A percentile compares a stretch with the other conserved stretches of the same genome.
These are phyloP conservation scores for Cercopithecus mitis DNA, from an alignment of 2,797 vertebrate genomes.

Conservation along the genomic window DNA sequence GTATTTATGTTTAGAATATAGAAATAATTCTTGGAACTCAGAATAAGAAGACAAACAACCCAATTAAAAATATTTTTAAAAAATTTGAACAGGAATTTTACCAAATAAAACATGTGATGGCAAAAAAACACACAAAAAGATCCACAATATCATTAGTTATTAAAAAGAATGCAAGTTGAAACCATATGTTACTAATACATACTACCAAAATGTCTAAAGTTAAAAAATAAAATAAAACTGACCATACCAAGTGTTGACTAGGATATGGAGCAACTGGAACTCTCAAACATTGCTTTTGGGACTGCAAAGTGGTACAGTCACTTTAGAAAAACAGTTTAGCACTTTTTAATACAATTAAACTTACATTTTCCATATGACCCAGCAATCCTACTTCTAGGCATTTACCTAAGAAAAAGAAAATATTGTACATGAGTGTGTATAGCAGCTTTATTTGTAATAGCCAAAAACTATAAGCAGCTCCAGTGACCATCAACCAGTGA, in stretches of 20 bases:
- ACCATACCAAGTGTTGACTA: background rate
- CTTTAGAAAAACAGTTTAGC: background rate
- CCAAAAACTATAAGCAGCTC: background rate
- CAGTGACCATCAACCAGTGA: background rate
- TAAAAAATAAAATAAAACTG: background rate
- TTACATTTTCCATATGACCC: background rate
- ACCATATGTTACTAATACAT: background rate
- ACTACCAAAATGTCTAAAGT: background rate
- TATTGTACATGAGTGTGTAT: background rate
- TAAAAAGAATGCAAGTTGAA: background rate
- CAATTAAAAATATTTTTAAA: background rate
- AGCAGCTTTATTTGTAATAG: background rate
- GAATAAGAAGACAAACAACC: background rate
- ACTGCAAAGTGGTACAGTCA: background rate
- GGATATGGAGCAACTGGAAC: background rate
- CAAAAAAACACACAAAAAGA: background rate
- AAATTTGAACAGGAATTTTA: background rate
- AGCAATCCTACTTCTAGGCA: background rate
- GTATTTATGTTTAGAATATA: background rate
- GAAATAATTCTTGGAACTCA: background rate
- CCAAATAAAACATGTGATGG: background rate
- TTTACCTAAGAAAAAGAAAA: background rate
- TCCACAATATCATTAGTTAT: background rate
- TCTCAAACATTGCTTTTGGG: background rate
- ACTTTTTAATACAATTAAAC: background rate